These are phyloP conservation scores for Crocallis elinguaria DNA, from an alignment of 2,888 invertebrate genomes.

Conservation along the genomic window DNA sequence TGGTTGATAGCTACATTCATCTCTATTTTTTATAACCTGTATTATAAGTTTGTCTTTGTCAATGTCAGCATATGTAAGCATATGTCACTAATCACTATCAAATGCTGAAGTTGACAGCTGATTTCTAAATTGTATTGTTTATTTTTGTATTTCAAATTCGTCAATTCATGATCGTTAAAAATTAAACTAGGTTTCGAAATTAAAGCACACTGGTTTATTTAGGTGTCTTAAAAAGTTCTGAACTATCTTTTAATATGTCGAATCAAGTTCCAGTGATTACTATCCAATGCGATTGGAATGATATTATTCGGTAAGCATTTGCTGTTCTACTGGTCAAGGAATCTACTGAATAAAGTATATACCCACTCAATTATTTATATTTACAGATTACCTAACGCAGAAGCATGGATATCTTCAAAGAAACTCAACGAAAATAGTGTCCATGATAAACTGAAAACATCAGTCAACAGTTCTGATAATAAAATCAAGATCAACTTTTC, in stretches of 20 bases:
- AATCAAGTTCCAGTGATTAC: constrained; percentile 67
- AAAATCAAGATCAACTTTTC: constrained; percentile 72
- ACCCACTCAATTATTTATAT: not conserved
- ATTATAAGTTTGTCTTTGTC: too few species aligned
- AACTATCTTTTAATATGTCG: constrained; percentile 44
- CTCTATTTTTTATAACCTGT: too few species aligned
- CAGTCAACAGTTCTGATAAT: constrained; percentile 59
- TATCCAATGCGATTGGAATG: constrained; percentile 84
- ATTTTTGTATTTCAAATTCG: constrained; percentile 22
- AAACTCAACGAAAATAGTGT: constrained; percentile 65
- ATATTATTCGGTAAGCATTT: constrained; percentile 69
- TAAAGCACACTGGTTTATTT: not conserved
- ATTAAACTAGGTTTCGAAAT: not conserved
- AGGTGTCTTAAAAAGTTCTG: not conserved
- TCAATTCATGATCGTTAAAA: constrained; percentile 33
- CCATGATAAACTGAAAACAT: constrained; percentile 70
- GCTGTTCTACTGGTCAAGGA: not conserved
- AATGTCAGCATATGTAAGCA: too few species aligned
- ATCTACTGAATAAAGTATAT: not conserved
- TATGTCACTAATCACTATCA: not conserved
- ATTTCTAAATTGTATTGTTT: constrained; percentile 13
- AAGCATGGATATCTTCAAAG: constrained; percentile 82
- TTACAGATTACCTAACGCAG: constrained; percentile 72
- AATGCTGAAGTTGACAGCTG: not conserved
- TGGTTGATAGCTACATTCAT: too few species aligned